Evolutionary conservation across 2,113 vertebrate genomes (phyloP), one percentile per base, ranked within the genome.

Genomic region (Phalacrocorax carbo): DNA sequence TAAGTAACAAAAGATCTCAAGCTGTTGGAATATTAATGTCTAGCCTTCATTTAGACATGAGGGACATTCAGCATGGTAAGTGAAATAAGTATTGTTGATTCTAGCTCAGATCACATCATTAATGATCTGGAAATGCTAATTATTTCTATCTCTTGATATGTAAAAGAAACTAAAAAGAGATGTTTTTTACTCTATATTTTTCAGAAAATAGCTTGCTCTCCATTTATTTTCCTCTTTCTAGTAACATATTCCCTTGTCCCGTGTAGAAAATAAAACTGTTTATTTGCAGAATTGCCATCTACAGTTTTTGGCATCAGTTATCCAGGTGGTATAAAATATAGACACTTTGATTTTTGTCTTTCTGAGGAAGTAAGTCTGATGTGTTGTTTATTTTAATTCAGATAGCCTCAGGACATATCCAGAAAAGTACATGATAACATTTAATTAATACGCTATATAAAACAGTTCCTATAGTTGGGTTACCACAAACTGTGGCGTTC

Each of bases 21-120:
- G 99, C 99, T 54, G 99, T 99, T 88, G 99, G 99, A 86, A 99
- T 99, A 97, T 97, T 99, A 91, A 99, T 99, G 99, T 99, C 99
- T 80, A 99, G 99, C 51, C 98, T 99, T 90, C 99, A 99, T 90
- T 98, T 99, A 71, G 99, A 99, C 90, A 99, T 99, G 99, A 99
- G 97, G 96, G 99, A 99, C 76, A 99, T 99, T 96, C 99, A 99
- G 49, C 98, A 99, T 83, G 99, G 99, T 99, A 97, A 99, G 99
- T 97, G 26, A 52, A 89, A 71, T 79, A 90, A 69, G 7, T 90
- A 49, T 29, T 66, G 46, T 54, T 94, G 44, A 85, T 87, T 82
- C 17, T 77, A 49, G 27, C 34, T 82, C 16, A 79, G 29, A 64
- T 61, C 46, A 64, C 40, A 17, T 36, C 3, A n/a, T 68, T 94